Percentiles rank a stretch among this genome's conserved stretches.
Evolutionary conservation across 2,888 invertebrate species (phyloP).

Genomic region (Drosophila neonasuta): DNA sequence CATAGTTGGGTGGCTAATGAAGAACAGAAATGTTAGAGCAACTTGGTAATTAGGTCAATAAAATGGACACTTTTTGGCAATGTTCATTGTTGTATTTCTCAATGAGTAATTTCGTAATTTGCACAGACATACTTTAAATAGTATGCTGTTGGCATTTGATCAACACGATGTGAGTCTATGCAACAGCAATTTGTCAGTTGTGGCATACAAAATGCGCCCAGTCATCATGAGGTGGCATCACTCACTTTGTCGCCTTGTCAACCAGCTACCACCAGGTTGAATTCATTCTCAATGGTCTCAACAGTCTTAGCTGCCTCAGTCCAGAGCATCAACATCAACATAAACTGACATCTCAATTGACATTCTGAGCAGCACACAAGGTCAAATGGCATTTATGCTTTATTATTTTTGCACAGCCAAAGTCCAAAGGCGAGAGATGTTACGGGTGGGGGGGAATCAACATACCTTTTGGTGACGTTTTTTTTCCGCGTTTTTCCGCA

Average conservation of each 20-base stretch:
- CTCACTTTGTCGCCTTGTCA: constrained; percentile 26
- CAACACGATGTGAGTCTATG: constrained; percentile 6
- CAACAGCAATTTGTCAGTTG: constrained; percentile 29
- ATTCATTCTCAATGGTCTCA: constrained; percentile 3
- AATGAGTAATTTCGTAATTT: constrained; percentile 6
- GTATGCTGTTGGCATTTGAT: constrained; percentile 2
- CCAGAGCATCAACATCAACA: constrained; percentile 20
- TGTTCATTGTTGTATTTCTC: constrained; percentile 2
- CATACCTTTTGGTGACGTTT: constrained; percentile 9
- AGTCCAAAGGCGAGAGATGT: background rate
- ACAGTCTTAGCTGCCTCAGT: constrained; percentile 1
- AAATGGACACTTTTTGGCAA: background rate
- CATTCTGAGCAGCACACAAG: constrained; percentile 60
- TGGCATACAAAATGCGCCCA: constrained; percentile 13
- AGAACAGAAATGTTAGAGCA: constrained; percentile 1
- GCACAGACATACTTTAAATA: background rate
- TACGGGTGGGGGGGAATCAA: background rate
- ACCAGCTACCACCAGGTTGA: constrained; percentile 21
- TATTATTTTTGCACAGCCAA: constrained; percentile 34
- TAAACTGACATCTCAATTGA: constrained; percentile 44
- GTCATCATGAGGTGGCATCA: constrained; percentile 40
- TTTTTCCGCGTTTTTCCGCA: constrained; percentile 24
- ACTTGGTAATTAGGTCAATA: constrained; percentile 41
- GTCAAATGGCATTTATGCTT: constrained; percentile 66
- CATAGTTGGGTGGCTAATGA: constrained; percentile 7